Base-by-base conservation (phyloP, 2,888 invertebrate species). In the Nasonia oneida region DNA sequence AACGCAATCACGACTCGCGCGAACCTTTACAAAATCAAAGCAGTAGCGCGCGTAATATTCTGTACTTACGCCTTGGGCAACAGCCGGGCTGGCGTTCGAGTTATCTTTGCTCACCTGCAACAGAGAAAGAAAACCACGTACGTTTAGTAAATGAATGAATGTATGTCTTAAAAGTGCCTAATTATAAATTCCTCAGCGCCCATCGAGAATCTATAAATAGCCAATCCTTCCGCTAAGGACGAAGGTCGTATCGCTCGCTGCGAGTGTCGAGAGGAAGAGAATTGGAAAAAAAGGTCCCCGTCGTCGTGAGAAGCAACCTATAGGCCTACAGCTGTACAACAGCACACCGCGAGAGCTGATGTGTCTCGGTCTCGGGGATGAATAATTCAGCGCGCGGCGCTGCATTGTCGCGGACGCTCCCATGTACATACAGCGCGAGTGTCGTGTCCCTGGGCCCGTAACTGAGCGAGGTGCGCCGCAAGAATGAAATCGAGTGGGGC, bases 351-450 rank as follows among this genome's bases (percentile, higher is more conserved):
- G 47, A 39, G 81, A 70, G 47, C 37, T 37, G 37, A 29, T 37
- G 37, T 29, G 23, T 39, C 12, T 64, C 64, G 10, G 15, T 33
- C 29, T 29, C 86, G 88, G 87, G 89, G 89, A 92, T 92, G 92
- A 92, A 92, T 92, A 91, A 92, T 92, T 92, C 92, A 92, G 89
- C 77, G 90, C 90, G 89, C 81, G 87, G 88, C 86, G 2, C 47
- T 47, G 90, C 90, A 91, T 92, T 91, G 91, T 91, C 91, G 84
- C 18, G 90, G 91, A 91, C 92, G 92, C 92, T 89, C 92, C 92
- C 91, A 91, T 91, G 89, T 91, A 90, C 89, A 90, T 86, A 88
- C 87, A 81, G 12, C 37, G 3, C 33, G 71, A 37, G 83, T n/a
- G 64, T 67, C 67, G 57, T 74, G 29, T 42, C 53, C 29, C 47